A percentile compares a stretch with the other conserved stretches of the same genome.
Evolutionary conservation across 2,113 vertebrate genomes (phyloP).

Genomic region (Rutilus rutilus): DNA sequence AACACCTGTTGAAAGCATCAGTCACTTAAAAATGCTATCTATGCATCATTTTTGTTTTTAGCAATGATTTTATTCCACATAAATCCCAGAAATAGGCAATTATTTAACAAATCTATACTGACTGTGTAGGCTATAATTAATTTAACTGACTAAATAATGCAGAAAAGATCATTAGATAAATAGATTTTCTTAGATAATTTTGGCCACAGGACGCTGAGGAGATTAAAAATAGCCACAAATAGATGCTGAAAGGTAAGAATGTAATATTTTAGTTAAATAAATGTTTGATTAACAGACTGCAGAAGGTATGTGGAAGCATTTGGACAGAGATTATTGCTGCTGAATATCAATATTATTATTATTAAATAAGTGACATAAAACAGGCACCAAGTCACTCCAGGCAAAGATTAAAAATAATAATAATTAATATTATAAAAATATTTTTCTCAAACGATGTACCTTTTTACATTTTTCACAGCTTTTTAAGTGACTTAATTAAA

Average conservation of each 20-base stretch:
- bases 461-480: no score
- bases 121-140: neutral
- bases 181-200: neutral
- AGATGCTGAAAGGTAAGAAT: neutral
- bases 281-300: neutral
- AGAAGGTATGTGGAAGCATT: neutral
- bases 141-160: neutral
- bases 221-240: neutral
- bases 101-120: neutral
- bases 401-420: no score
- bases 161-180: neutral
- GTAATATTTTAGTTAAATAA: no score
- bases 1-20: neutral
- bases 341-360: no score
- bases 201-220: neutral
- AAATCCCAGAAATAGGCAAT: neutral
- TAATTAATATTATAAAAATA: no score
- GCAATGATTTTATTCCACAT: neutral
- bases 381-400: no score
- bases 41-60: neutral
- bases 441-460: no score
- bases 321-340: no score
- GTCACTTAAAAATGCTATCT: neutral
- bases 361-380: no score
- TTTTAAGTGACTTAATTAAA: no score